Evolutionary conservation across 2,888 invertebrate species (phyloP).

Genomic region (Acleris emargana): DNA sequence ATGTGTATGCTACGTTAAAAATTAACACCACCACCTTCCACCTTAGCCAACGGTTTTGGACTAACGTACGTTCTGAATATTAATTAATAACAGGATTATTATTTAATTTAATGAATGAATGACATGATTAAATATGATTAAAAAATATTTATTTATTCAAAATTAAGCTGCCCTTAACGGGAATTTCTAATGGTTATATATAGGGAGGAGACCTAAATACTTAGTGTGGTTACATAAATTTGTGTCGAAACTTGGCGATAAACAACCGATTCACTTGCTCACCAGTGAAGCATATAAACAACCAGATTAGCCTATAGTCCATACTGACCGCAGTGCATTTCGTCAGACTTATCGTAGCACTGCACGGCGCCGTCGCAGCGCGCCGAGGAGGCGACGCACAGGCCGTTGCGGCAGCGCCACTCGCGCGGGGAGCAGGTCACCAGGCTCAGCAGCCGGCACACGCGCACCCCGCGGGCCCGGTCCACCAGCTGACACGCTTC

Average conservation of each 20-base stretch:
- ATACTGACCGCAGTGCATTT: constrained; percentile 87
- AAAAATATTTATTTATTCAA: too few relatives aligned
- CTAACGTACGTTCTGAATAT: too few relatives aligned
- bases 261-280: background rate
- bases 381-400: constrained; percentile 86
- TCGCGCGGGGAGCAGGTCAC: constrained; percentile 85
- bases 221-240: background rate
- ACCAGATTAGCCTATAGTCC: constrained; percentile 31
- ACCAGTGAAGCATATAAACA: constrained; percentile 11
- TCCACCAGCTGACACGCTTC: constrained; percentile 86
- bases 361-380: constrained; percentile 89
- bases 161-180: too few relatives aligned
- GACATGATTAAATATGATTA: too few relatives aligned
- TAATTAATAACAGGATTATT: too few relatives aligned
- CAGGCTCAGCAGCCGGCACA: constrained; percentile 82
- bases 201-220: too few relatives aligned
- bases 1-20: too few relatives aligned
- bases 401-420: constrained; percentile 89
- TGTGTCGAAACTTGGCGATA: background rate
- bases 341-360: constrained; percentile 90
- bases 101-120: too few relatives aligned
- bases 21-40: too few relatives aligned
- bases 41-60: too few relatives aligned
- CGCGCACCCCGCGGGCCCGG: constrained; percentile 75
- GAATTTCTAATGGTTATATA: too few relatives aligned